Conservation (phyloP, 2,113 vertebrate species). For the Pagrus major region DNA sequence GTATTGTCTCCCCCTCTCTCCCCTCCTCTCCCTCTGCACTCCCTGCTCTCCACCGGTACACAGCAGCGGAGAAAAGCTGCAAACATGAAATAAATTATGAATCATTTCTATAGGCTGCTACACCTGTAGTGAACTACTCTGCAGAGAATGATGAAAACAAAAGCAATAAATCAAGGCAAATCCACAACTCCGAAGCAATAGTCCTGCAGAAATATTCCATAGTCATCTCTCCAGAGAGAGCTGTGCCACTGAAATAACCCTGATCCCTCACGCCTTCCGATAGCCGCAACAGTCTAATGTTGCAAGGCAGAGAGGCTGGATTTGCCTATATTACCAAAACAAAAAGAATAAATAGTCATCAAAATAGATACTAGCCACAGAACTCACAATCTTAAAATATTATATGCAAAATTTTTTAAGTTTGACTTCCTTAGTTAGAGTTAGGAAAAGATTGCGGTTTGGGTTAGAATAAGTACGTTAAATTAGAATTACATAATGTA, state of each 20-base stretch:
- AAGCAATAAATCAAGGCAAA: slow-evolving; percentile 73
- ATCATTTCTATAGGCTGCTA: slow-evolving; percentile 70
- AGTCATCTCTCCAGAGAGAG: slow-evolving; percentile 57
- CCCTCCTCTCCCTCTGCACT: slow-evolving; percentile 1
- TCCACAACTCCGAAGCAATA: slow-evolving; percentile 56
- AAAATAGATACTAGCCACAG: not conserved
- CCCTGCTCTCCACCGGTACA: slow-evolving; percentile 22
- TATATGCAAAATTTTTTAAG: not conserved
- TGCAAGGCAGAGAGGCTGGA: not conserved
- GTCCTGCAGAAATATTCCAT: slow-evolving; percentile 56
- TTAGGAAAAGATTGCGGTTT: too few relatives aligned
- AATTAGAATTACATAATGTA: too few relatives aligned
- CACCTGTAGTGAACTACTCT: slow-evolving; percentile 65
- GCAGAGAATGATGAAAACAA: slow-evolving; percentile 78
- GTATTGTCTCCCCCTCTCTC: not conserved
- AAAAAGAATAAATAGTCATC: not conserved
- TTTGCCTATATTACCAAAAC: not conserved
- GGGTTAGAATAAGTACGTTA: too few relatives aligned
- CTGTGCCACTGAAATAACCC: slow-evolving; percentile 36
- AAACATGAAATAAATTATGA: slow-evolving; percentile 71
- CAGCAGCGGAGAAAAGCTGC: slow-evolving; percentile 27
- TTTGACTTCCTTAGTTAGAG: too few relatives aligned
- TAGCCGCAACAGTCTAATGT: slow-evolving; percentile 31
- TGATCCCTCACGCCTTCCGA: slow-evolving; percentile 39
- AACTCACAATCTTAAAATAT: not conserved